Percentiles rank a stretch among this genome's conserved stretches.
phyloP scores from a whole-genome alignment of 2,113 vertebrate genomes.

The Apeltes quadracus region DNA sequence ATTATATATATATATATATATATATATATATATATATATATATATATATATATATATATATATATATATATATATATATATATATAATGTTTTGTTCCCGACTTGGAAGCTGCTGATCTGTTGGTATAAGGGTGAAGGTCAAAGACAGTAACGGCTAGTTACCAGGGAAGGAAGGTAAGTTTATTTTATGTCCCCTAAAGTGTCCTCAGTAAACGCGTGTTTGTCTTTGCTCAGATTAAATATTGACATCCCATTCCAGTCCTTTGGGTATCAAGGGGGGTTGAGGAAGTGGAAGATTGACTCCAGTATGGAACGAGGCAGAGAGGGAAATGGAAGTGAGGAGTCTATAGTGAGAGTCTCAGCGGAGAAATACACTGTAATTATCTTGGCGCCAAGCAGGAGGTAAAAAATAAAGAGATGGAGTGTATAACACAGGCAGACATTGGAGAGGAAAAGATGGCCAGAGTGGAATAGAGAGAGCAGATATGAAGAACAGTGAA shows the following conservation, averaged over 20 bases:
- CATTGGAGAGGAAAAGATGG: conserved; percentile 49
- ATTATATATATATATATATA: too few relatives aligned
- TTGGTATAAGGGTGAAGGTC: not conserved
- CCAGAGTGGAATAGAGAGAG: conserved; percentile 30
- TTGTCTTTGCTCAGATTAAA: conserved; percentile 39
- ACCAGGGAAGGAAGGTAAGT: not conserved
- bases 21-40: too few relatives aligned
- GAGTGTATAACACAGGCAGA: conserved; percentile 45
- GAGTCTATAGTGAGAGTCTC: conserved; percentile 26
- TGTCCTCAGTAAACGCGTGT: not conserved
- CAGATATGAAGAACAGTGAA: conserved; percentile 41
- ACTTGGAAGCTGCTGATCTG: not conserved
- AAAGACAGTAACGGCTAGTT: not conserved
- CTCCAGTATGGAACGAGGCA: conserved; percentile 43
- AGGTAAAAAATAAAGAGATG: conserved; percentile 47
- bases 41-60: too few relatives aligned
- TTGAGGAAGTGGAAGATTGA: conserved; percentile 47
- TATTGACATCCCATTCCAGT: conserved; percentile 35
- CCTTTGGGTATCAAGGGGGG: conserved; percentile 46
- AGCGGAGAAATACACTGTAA: conserved; percentile 30
- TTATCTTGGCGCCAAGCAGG: conserved; percentile 40
- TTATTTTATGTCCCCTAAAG: not conserved
- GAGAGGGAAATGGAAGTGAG: conserved; percentile 51
- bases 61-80: too few relatives aligned
- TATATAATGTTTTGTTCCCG: too few relatives aligned